Percentiles rank a stretch among this genome's conserved stretches.
Conservation (phyloP, 1,140 invertebrate species). For the Pseudomyrmex flavicornis region DNA sequence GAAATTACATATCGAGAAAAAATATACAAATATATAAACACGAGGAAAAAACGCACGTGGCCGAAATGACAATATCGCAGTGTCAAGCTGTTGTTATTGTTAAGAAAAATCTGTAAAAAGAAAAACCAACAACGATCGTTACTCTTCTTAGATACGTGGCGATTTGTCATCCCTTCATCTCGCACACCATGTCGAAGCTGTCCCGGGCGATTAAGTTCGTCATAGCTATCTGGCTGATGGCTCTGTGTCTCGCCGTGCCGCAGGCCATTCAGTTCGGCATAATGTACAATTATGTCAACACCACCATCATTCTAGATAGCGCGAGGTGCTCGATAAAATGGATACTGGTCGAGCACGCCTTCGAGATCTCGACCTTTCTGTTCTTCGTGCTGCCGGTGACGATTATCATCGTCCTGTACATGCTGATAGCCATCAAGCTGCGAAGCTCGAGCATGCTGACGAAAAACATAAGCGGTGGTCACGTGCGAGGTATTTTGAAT, state of each 20-base stretch:
- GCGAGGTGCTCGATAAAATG: conserved; percentile 87
- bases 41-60: too few relatives aligned
- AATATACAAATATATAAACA: too few relatives aligned
- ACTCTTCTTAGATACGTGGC: conserved; percentile 91
- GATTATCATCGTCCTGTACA: conserved; percentile 93
- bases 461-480: conserved; percentile 79
- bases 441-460: conserved; percentile 87
- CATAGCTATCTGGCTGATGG: conserved; percentile 89
- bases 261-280: conserved; percentile 92
- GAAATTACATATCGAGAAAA: neutral
- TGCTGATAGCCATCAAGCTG: conserved; percentile 92
- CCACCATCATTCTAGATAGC: conserved; percentile 82
- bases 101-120: too few relatives aligned
- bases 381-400: conserved; percentile 95
- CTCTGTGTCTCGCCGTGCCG: conserved; percentile 92
- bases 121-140: neutral
- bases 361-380: conserved; percentile 93
- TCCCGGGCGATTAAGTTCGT: conserved; percentile 90
- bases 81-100: too few relatives aligned
- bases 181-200: conserved; percentile 93
- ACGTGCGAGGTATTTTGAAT: conserved; percentile 72
- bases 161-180: conserved; percentile 96
- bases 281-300: conserved; percentile 84
- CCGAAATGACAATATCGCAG: too few relatives aligned
- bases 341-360: conserved; percentile 89